Conservation (phyloP, 2,797 vertebrate species). For the Danio albolineatus region DNA sequence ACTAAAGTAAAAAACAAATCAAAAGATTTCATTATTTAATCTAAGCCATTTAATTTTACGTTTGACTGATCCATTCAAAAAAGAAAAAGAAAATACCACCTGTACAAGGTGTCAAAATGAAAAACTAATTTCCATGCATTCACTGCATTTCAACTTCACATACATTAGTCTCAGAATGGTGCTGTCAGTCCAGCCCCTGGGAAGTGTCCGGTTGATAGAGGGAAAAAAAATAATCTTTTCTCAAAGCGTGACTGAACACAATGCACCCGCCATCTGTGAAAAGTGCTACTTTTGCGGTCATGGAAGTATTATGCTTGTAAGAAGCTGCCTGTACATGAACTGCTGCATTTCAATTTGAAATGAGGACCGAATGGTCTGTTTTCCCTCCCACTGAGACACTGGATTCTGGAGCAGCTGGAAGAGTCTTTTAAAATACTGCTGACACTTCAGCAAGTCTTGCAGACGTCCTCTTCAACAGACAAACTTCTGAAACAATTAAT, state of each 20-base stretch:
- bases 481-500: constrained; percentile 17
- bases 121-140: background rate
- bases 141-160: background rate
- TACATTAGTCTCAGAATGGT: constrained; percentile 7
- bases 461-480: constrained; percentile 25
- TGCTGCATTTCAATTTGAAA: constrained; percentile 30
- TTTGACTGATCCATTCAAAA: background rate
- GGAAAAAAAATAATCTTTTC: constrained; percentile 32
- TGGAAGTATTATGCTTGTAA: constrained; percentile 22
- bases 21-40: too few relatives aligned
- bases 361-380: constrained; percentile 43
- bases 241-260: constrained; percentile 50
- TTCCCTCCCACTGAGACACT: constrained; percentile 37
- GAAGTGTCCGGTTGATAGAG: constrained; percentile 1
- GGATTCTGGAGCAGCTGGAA: constrained; percentile 42
- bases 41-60: too few relatives aligned
- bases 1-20: too few relatives aligned
- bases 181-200: constrained; percentile 13
- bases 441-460: constrained; percentile 59
- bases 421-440: constrained; percentile 63
- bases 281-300: constrained; percentile 31
- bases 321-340: constrained; percentile 30
- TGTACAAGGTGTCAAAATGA: background rate
- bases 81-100: background rate
- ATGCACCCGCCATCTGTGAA: constrained; percentile 45